Evolutionary conservation across 2,797 vertebrate genomes (phyloP).

Genomic region (Platyrinchus mystaceus): DNA sequence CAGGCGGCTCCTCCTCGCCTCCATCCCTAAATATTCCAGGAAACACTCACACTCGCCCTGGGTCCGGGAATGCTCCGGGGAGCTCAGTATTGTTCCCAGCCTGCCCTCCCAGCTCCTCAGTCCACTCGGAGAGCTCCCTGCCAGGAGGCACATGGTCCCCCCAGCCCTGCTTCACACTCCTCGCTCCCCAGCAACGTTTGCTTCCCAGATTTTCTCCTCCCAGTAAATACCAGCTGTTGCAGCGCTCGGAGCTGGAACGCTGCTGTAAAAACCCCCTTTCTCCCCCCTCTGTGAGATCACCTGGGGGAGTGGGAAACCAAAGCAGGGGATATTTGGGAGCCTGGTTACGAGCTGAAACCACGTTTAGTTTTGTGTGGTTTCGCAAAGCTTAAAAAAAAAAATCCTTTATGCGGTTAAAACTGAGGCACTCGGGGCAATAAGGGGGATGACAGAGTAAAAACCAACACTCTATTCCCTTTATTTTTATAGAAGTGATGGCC

Average conservation of each 20-base stretch:
- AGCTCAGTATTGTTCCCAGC: not conserved
- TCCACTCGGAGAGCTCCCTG: not conserved
- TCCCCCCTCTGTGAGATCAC: not conserved
- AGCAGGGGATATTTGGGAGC: not conserved
- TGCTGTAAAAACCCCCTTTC: not conserved
- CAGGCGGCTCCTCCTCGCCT: not conserved
- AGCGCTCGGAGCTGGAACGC: not conserved
- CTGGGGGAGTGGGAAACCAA: not conserved
- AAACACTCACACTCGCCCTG: not conserved
- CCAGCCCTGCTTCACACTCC: not conserved
- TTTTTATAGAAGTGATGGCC: not conserved
- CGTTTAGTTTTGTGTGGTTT: not conserved
- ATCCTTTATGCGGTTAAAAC: not conserved
- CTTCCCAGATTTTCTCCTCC: not conserved
- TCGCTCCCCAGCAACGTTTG: not conserved
- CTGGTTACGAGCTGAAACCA: not conserved
- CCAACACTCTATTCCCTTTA: not conserved
- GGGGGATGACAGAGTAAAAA: not conserved
- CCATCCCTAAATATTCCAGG: not conserved
- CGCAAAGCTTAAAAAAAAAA: not conserved
- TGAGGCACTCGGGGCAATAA: rapidly evolving
- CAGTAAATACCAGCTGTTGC: constrained; percentile 19
- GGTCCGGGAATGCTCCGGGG: not conserved
- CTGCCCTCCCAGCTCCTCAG: not conserved
- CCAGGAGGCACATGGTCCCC: not conserved